Evolutionary conservation across 1,140 invertebrate genomes (phyloP), one percentile per base, ranked within the genome.

Genomic region (Calephelis virginiensis): DNA sequence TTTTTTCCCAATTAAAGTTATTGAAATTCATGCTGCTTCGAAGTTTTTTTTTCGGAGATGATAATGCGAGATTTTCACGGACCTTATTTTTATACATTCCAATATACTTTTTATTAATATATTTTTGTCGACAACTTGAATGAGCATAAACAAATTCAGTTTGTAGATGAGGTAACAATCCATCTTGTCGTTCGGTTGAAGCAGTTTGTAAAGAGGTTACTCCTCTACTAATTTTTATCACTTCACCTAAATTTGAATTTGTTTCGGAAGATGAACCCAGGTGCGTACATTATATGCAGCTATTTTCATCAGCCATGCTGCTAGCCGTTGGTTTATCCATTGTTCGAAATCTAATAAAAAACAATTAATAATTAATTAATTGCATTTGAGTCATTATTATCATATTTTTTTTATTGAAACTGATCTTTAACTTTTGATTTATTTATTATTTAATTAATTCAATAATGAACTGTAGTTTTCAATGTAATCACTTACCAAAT

Each of bases 61-160:
- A 64, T 56, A 64, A 56, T 64, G 49, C 3, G 28, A 64, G n/a
- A 53, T 64, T 64, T 64, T 64, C 53, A 59, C 53, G 28, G 53
- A 59, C 53, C 28, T 38, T 38, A 59, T 38, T 59, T 62, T 62
- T 56, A 53, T 67, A 62, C 38, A 56, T 67, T 62, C 11, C 37
- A 62, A 67, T 50, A 62, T 62, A 67, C 60, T 62, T 67, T 62
- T 67, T 62, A 62, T 67, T 61, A 61, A 62, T 67, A 62, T 62
- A 67, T 67, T 67, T 67, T 62, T 46, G 59, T 61, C 66, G 47
- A 50, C 66, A 67, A 62, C 46, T 64, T 56, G 53, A 56, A 38
- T 56, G 53, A 56, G 28, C 53, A 56, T 56, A 56, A 40, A 49
- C 46, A 63, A 48, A 63, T 63, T 63, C 62, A 63, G 62, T 63